Evolutionary conservation across 2,113 vertebrate species (phyloP).

Genomic region (Pseudopodoces humilis): DNA sequence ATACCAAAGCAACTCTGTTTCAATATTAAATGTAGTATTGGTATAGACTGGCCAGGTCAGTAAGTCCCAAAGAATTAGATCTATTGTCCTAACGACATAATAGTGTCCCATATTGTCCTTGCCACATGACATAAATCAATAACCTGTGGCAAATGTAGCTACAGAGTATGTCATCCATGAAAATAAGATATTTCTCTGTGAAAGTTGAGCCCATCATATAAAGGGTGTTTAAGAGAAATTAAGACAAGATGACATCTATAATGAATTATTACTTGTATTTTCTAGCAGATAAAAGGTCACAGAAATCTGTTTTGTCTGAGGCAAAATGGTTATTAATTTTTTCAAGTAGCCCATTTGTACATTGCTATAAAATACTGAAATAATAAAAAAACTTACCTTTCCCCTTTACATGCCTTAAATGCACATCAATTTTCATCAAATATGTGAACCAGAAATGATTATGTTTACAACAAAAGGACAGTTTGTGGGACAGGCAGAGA

Average conservation of each 20-base stretch:
- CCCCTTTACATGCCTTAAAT: background rate
- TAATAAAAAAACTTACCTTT: background rate
- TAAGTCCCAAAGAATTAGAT: background rate
- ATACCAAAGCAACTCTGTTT: slow-evolving; percentile 13
- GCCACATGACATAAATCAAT: background rate
- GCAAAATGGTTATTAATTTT: background rate
- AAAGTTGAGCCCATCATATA: slow-evolving; percentile 5
- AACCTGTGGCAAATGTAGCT: background rate
- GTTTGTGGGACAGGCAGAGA: background rate
- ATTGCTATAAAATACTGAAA: background rate
- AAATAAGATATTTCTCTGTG: background rate
- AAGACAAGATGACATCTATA: background rate
- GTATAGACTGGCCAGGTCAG: background rate
- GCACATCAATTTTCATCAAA: background rate
- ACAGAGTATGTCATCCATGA: background rate
- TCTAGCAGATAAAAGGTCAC: background rate
- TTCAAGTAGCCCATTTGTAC: background rate
- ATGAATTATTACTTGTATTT: slow-evolving; percentile 22
- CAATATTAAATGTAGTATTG: slow-evolving; percentile 41
- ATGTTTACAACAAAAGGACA: background rate
- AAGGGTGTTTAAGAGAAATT: slow-evolving; percentile 13
- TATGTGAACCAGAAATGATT: background rate
- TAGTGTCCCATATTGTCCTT: background rate
- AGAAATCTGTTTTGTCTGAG: background rate
- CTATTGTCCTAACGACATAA: slow-evolving; percentile 19